Evolutionary conservation across 2,888 invertebrate species (phyloP).

Genomic region (Thalpophila matura): DNA sequence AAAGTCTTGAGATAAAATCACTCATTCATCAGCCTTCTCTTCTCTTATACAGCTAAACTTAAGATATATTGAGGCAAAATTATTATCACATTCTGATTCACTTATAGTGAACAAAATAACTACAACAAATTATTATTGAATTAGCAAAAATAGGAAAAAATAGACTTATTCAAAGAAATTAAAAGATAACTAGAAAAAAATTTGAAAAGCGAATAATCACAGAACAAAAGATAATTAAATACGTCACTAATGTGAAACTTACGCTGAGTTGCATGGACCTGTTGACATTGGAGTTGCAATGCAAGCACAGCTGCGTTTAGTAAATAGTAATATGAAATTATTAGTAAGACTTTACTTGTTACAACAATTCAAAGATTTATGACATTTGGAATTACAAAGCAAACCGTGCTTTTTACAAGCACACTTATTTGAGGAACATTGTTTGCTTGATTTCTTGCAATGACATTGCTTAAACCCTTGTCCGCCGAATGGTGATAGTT

Average conservation of each 20-base stretch:
- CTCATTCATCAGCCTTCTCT: constrained; percentile 27
- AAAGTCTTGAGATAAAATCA: constrained; percentile 33
- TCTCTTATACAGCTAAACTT: constrained; percentile 26
- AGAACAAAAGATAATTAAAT: constrained; percentile 26
- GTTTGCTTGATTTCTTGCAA: constrained; percentile 22
- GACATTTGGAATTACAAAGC: constrained; percentile 34
- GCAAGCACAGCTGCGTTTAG: constrained; percentile 29
- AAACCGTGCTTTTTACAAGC: constrained; percentile 32
- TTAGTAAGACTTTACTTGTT: constrained; percentile 24
- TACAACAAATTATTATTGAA: constrained; percentile 31
- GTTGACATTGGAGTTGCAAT: constrained; percentile 29
- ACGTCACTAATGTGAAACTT: constrained; percentile 29
- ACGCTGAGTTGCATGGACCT: constrained; percentile 29
- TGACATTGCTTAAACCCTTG: constrained; percentile 25
- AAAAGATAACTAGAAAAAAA: constrained; percentile 16
- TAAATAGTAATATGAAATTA: constrained; percentile 27
- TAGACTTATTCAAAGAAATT: constrained; percentile 22
- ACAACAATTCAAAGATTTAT: constrained; percentile 32
- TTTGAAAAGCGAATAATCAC: constrained; percentile 16
- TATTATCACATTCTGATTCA: constrained; percentile 25
- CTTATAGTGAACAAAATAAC: constrained; percentile 29
- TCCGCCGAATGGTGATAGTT: constrained; percentile 23
- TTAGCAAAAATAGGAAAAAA: constrained; percentile 30
- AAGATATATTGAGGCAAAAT: constrained; percentile 26
- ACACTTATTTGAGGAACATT: constrained; percentile 32